Base-by-base conservation (phyloP, 2,888 invertebrate genomes). In the Galerucella calmariensis region DNA sequence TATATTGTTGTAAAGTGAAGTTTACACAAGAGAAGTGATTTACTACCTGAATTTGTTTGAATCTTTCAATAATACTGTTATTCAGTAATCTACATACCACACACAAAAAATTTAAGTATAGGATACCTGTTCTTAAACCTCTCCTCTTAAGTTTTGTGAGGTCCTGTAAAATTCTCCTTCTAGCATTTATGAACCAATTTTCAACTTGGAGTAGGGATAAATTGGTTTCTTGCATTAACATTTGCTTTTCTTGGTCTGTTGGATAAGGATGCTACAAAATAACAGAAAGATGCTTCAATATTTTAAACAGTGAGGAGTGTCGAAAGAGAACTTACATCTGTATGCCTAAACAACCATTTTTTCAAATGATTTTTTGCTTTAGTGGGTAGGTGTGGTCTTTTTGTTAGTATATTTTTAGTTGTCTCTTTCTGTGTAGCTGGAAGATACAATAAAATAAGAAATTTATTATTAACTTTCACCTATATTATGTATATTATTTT, bases 331-430 rank as follows among this genome's bases (percentile, higher is more conserved):
- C 81, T 83, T 79, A 84, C 84, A 74, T 84, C 83, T 73, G 82
- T 83, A 68, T 84, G 84, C 48, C 79, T 77, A 69, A 83, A 84
- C 11, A 84, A 75, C 84, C 84, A 84, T 62, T 80, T 77, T 73
- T 83, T 83, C 35, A 84, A 72, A 72, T 83, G 83, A 67, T 83
- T 84, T 74, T 84, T 84, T 0, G 84, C 84, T 75, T 83, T 83
- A 9, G 82, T 81, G 12, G 84, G 84, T 35, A 84, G 67, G 74
- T 83, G 83, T 0, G 83, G 83, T 63, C 84, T 74, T 73, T 83
- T 83, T 12, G 82, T 78, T 72, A 83, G 70, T 68, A 83, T 79
- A 20, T 66, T 67, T 9, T 58, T 67, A 20, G 70, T 53, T 16
- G 72, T 16, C 53, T 70, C 69, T 12, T 62, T 65, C 66, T 72